A percentile compares a stretch with the other conserved stretches of the same genome.
Conservation (phyloP, 2,797 vertebrate genomes). For the Pangasius macronema region DNA sequence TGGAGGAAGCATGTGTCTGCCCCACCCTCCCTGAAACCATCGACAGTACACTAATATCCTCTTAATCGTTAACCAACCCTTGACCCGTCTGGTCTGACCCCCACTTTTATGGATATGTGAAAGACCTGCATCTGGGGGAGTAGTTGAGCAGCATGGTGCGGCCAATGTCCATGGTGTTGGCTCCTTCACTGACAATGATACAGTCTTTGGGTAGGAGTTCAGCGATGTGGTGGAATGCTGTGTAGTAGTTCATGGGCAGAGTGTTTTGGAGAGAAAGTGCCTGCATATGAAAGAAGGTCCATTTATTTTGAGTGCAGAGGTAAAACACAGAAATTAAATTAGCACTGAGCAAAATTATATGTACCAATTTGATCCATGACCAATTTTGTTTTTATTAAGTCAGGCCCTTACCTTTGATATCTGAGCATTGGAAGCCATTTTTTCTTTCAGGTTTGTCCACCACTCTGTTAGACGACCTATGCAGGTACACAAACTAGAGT, state of each 20-base stretch:
- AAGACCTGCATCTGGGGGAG: constrained; percentile 86
- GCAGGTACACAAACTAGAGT: too few species aligned
- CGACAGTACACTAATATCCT: too few species aligned
- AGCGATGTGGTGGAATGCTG: constrained; percentile 85
- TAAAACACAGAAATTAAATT: not conserved
- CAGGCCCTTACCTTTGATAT: constrained; percentile 77
- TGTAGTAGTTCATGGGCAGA: constrained; percentile 94
- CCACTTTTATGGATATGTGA: not conserved
- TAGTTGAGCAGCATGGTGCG: constrained; percentile 92
- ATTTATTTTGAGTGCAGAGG: not conserved
- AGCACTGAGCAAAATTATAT: not conserved
- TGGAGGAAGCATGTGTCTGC: not conserved
- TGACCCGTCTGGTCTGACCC: too few species aligned
- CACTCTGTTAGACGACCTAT: too few species aligned
- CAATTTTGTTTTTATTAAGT: not conserved
- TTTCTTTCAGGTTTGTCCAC: constrained; percentile 84
- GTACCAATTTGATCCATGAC: not conserved
- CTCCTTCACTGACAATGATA: constrained; percentile 92
- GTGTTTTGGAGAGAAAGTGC: constrained; percentile 75
- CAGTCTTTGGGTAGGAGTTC: constrained; percentile 87
- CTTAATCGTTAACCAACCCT: too few species aligned
- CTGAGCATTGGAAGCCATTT: constrained; percentile 82
- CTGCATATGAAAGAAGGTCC: constrained; percentile 62
- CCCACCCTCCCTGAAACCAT: not conserved
- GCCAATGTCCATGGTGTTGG: constrained; percentile 98